These are phyloP conservation scores for Drosophila micromelanica DNA, from an alignment of 1,140 invertebrate genomes.

Conservation along the genomic window DNA sequence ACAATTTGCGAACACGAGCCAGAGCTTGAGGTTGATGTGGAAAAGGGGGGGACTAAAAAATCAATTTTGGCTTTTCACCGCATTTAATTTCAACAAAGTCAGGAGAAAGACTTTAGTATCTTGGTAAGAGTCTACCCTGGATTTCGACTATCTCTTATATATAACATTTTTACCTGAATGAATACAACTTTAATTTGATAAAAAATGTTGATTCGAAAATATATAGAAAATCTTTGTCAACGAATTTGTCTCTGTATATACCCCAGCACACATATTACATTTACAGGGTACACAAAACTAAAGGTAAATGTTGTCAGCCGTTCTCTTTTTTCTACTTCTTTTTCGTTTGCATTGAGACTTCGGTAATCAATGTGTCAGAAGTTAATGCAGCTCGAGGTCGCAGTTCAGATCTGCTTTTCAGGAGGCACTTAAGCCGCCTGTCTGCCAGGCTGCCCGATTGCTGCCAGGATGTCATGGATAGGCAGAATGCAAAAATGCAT, in stretches of 20 bases:
- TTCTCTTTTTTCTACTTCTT: not conserved
- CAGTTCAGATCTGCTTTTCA: slow-evolving; percentile 52
- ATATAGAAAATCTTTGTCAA: no score
- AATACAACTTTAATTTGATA: no score
- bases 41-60: no score
- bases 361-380: slow-evolving; percentile 73
- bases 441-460: slow-evolving; percentile 3
- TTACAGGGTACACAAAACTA: slow-evolving; percentile 43
- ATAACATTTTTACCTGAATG: no score
- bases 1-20: slow-evolving; percentile 3
- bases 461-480: slow-evolving; percentile 1
- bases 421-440: slow-evolving; percentile 63
- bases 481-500: slow-evolving; percentile 26
- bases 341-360: slow-evolving; percentile 1
- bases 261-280: slow-evolving; percentile 10
- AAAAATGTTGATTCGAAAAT: no score
- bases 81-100: no score
- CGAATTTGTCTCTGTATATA: not conserved
- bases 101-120: no score
- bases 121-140: no score
- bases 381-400: slow-evolving; percentile 59
- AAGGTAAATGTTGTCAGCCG: slow-evolving; percentile 28
- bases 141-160: no score
- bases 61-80: slow-evolving; percentile 9
- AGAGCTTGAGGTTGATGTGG: no score